Evolutionary conservation across 2,113 vertebrate species (phyloP).

Genomic region (Lepus europaeus): DNA sequence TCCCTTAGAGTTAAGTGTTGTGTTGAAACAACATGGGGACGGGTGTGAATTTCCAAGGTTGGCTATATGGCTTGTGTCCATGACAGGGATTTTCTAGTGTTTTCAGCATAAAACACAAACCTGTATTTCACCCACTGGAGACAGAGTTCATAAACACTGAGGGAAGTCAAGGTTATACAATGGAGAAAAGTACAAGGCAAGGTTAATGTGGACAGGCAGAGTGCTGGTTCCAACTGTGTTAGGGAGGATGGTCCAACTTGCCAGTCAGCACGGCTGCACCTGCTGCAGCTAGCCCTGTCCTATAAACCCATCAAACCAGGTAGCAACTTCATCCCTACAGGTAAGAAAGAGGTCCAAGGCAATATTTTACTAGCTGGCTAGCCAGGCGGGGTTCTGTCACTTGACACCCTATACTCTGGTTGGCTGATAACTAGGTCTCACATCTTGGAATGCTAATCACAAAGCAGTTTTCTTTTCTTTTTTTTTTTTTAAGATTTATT

Average conservation of each 20-base stretch:
- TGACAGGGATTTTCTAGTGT: neutral
- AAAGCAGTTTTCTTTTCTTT: neutral
- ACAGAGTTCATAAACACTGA: neutral
- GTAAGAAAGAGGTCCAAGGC: neutral
- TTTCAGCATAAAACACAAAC: neutral
- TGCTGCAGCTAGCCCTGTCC: neutral
- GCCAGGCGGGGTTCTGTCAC: slow-evolving; percentile 12
- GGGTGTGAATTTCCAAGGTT: neutral
- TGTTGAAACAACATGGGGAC: neutral
- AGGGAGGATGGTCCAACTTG: neutral
- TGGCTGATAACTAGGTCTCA: slow-evolving; percentile 37
- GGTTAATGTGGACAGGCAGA: slow-evolving; percentile 26
- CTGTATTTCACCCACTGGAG: neutral
- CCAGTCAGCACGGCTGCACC: neutral
- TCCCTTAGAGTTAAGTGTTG: neutral
- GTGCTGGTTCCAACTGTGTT: neutral
- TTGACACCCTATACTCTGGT: neutral
- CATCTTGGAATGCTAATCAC: slow-evolving; percentile 42
- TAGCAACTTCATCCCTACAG: neutral
- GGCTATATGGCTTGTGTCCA: neutral
- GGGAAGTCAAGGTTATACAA: neutral
- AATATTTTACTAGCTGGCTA: slow-evolving; percentile 14
- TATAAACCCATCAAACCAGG: neutral
- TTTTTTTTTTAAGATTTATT: too few relatives aligned
- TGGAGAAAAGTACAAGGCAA: slow-evolving; percentile 21